Evolutionary conservation across 1,140 invertebrate genomes (phyloP).

Genomic region (Melanaphis sacchari): DNA sequence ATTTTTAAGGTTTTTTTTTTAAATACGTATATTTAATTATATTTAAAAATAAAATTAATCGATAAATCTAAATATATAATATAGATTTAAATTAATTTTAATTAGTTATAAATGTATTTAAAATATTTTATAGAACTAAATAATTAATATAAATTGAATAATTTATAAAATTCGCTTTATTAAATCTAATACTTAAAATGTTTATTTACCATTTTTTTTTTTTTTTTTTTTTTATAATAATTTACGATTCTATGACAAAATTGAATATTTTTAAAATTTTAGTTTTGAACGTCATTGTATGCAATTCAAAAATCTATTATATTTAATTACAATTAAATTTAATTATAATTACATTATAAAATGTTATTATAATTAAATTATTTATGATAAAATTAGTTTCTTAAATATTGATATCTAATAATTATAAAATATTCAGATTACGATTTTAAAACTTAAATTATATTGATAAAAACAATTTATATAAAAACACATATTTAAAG

Average conservation of each 20-base stretch:
- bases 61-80: neutral
- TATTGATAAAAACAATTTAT: neutral
- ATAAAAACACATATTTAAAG: neutral
- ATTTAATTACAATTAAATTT: too few species aligned
- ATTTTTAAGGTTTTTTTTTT: neutral
- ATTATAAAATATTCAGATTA: neutral
- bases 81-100: neutral
- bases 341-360: too few species aligned
- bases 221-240: too few species aligned
- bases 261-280: neutral
- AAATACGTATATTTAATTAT: neutral
- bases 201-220: neutral
- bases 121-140: neutral
- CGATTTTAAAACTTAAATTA: neutral
- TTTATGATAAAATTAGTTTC: neutral
- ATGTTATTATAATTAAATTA: neutral
- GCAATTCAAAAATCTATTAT: neutral
- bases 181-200: too few species aligned
- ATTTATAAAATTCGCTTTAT: too few species aligned
- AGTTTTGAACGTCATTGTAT: neutral
- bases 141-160: too few species aligned
- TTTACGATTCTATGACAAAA: neutral
- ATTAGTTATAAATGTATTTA: neutral
- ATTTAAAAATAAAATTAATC: neutral
- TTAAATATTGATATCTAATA: neutral